Evolutionary conservation across 2,113 vertebrate genomes (phyloP).

Genomic region (Osmerus mordax): DNA sequence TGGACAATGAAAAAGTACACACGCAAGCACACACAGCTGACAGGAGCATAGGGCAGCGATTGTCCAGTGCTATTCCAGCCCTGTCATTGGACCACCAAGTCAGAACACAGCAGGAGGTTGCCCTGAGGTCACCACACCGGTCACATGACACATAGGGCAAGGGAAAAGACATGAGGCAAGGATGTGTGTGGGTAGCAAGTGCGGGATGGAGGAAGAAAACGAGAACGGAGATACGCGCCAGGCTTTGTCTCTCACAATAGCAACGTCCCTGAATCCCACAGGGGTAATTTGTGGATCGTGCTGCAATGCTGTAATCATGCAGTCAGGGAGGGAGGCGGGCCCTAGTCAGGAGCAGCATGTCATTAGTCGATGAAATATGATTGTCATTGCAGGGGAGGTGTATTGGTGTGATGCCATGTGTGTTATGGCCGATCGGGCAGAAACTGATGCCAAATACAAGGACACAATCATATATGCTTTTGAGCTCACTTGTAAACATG

Average conservation of each 20-base stretch:
- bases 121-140: constrained; percentile 34
- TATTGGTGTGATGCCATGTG: constrained; percentile 14
- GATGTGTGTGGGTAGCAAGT: background rate
- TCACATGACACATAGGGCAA: constrained; percentile 45
- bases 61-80: constrained; percentile 16
- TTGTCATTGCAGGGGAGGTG: constrained; percentile 27
- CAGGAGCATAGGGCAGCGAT: constrained; percentile 25
- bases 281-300: constrained; percentile 53
- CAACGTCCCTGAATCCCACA: constrained; percentile 43
- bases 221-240: constrained; percentile 31
- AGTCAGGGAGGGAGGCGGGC: constrained; percentile 42
- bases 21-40: background rate
- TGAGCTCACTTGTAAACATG: background rate
- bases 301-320: constrained; percentile 58
- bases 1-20: background rate
- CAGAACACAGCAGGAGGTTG: constrained; percentile 43
- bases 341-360: constrained; percentile 51
- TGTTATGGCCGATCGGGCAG: background rate
- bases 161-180: constrained; percentile 4
- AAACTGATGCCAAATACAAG: constrained; percentile 1
- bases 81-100: constrained; percentile 31
- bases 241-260: constrained; percentile 30
- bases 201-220: background rate
- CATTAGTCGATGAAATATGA: constrained; percentile 62
- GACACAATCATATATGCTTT: background rate